These are phyloP conservation scores for Motacilla alba DNA, from an alignment of 2,113 vertebrate species.

Conservation along the genomic window DNA sequence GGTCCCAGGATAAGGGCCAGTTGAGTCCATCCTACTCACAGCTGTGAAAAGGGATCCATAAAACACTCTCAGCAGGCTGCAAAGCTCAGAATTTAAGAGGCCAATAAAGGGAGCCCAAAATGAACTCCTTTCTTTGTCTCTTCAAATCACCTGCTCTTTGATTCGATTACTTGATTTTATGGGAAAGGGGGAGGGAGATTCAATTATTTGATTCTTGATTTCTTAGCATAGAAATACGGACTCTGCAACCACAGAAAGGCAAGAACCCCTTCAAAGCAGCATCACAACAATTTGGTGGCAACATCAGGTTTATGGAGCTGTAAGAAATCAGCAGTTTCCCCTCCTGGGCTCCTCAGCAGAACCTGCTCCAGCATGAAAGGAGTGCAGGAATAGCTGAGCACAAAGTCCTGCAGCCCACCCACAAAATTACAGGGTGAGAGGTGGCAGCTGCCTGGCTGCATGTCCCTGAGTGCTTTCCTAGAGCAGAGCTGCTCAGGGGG, in stretches of 20 bases:
- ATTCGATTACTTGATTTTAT: constrained; percentile 16
- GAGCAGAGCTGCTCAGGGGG: background rate
- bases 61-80: background rate
- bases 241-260: background rate
- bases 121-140: background rate
- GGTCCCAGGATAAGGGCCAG: background rate
- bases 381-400: background rate
- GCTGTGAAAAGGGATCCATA: background rate
- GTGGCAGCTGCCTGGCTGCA: background rate
- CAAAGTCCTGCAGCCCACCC: background rate
- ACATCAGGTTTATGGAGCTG: background rate
- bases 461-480: background rate
- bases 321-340: background rate
- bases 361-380: background rate
- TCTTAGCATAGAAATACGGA: background rate
- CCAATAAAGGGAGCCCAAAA: background rate
- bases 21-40: background rate
- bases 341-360: background rate
- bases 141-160: background rate
- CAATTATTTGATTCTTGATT: background rate
- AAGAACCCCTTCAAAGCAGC: background rate
- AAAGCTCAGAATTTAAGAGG: background rate
- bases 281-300: background rate
- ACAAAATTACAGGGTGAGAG: background rate
- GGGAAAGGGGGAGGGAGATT: background rate